These are phyloP conservation scores for Agrochola litura DNA, from an alignment of 2,888 invertebrate genomes.

Conservation along the genomic window DNA sequence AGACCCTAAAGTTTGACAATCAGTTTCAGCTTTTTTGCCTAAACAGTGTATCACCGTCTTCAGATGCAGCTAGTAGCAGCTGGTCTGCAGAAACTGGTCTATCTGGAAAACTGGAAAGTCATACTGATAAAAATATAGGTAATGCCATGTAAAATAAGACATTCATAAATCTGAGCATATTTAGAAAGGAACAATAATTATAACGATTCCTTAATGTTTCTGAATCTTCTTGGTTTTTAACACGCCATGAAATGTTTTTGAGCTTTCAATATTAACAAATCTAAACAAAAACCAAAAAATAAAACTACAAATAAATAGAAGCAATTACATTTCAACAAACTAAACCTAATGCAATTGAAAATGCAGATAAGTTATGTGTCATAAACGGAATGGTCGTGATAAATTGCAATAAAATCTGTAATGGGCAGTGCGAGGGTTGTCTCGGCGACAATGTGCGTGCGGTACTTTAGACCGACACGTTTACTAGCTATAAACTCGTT, in stretches of 20 bases:
- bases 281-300: not conserved
- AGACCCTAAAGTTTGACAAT: not conserved
- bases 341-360: constrained; percentile 63
- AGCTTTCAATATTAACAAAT: not conserved
- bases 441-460: constrained; percentile 59
- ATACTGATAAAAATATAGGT: not conserved
- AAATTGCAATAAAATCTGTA: constrained; percentile 70
- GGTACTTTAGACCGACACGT: constrained; percentile 56
- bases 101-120: not conserved
- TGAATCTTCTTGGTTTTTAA: not conserved
- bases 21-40: not conserved
- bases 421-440: constrained; percentile 60
- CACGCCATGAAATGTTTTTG: too few species aligned
- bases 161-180: not conserved
- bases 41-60: not conserved
- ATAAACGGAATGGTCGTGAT: constrained; percentile 67
- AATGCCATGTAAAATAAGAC: not conserved
- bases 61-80: not conserved
- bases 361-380: constrained; percentile 69
- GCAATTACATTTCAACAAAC: constrained; percentile 45
- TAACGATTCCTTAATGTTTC: too few species aligned
- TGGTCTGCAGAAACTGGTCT: not conserved
- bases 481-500: constrained; percentile 65
- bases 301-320: constrained; percentile 2
- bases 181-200: not conserved